Percentiles rank a stretch among this genome's conserved stretches.
Evolutionary conservation across 2,113 vertebrate species (phyloP).

Genomic region (Neogale vison): DNA sequence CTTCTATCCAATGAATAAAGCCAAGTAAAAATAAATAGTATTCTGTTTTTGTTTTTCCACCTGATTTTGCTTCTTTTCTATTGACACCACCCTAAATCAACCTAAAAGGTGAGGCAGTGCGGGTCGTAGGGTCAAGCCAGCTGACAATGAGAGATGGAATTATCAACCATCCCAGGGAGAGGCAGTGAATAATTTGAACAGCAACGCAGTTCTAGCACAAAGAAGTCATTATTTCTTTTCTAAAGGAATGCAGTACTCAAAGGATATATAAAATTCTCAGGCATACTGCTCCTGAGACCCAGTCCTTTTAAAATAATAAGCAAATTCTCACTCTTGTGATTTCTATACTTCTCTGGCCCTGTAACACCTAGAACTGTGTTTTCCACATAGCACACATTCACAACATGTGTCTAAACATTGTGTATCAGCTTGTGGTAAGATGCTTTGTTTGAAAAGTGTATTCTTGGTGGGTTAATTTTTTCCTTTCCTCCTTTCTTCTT

Average conservation of each 20-base stretch:
- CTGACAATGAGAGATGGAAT: not conserved
- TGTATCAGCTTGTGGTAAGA: not conserved
- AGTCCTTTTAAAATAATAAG: not conserved
- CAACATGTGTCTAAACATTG: not conserved
- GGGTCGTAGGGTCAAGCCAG: not conserved
- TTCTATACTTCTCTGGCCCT: not conserved
- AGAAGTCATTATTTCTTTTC: not conserved
- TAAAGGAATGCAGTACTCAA: not conserved
- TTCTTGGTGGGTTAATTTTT: not conserved
- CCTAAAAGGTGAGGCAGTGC: not conserved
- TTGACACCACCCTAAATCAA: not conserved
- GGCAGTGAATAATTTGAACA: not conserved
- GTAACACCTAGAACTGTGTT: not conserved
- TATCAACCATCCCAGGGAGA: not conserved
- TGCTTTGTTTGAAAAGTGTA: not conserved
- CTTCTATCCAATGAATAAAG: not conserved
- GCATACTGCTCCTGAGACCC: not conserved
- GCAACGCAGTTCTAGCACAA: not conserved
- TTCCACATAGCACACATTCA: not conserved
- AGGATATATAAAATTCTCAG: not conserved
- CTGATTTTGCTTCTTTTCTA: not conserved
- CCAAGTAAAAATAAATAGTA: not conserved
- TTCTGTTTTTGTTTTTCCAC: not conserved
- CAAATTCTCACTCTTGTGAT: not conserved
- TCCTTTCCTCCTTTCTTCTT: not conserved